Evolutionary conservation across 2,113 vertebrate species (phyloP), one percentile per base, ranked within the genome.

Genomic region (Carettochelys insculpta): DNA sequence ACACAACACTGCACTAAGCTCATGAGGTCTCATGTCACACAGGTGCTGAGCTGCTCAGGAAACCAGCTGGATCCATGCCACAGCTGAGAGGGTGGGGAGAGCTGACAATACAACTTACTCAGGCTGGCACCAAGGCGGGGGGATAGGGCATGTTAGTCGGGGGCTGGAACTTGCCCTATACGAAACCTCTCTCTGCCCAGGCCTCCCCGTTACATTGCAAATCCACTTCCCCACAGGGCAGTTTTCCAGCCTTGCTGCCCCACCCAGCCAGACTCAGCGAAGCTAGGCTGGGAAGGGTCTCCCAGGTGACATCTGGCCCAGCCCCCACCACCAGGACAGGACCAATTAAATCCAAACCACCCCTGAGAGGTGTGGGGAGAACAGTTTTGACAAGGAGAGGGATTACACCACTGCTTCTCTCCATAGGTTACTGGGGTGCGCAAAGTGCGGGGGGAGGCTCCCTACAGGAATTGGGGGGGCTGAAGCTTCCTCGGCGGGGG

Each of bases 21-120:
- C 5, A 22, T 10, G 3, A 20, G n/a, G 14, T 17, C 65, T 3
- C 4, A 3, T 2, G 8, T 41, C 65, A 6, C 12, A 2, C 38
- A 5, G 38, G 38, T 11, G 38, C 22, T 73, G 68, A 22, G 38
- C 68, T 22, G 3, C 3, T 3, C 19, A 12, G 68, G 22, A 5
- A 25, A 43, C 6, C 38, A 12, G 38, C 22, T 10, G n/a, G 11
- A 3, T 8, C 8, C 34, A 22, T 24, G 38, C 24, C 24, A 22
- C 5, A 14, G n/a, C n/a, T 68, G 61, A 38, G 9, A n/a, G 38
- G 10, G 20, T 5, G 22, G 34, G 31, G 17, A 65, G 61, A n/a
- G 34, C 31, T 16, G 68, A 73, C 68, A 73, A 4, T 5, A 29
- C 19, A 16, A 61, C 1, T 61, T 34, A 8, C 31, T 5, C 11